Evolutionary conservation across 35 echinoderm and acorn worm genomes (phyloP).

Genomic region (Strongylocentrotus purpuratus): DNA sequence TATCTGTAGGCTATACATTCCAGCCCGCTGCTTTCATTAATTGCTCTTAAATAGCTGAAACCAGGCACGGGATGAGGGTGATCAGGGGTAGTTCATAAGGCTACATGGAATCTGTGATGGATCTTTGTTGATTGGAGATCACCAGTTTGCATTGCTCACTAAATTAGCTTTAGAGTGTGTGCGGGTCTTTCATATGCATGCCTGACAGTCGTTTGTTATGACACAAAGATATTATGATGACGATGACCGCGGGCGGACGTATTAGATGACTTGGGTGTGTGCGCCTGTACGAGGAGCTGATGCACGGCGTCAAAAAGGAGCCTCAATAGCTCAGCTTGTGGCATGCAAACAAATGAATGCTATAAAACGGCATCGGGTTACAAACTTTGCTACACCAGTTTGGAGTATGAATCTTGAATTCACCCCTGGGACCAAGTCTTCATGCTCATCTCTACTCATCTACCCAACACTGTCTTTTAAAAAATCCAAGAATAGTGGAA

Average conservation of each 20-base stretch:
- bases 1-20: not conserved
- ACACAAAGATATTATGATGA: not conserved
- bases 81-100: not conserved
- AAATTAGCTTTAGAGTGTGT: not conserved
- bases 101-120: not conserved
- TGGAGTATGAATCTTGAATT: not conserved
- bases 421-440: not conserved
- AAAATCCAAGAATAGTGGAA: not conserved
- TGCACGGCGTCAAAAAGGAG: not conserved
- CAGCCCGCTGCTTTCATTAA: not conserved
- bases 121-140: not conserved
- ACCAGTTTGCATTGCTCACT: not conserved
- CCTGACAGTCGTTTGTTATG: slow-evolving; percentile 9
- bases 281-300: not conserved
- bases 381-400: not conserved
- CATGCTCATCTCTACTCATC: not conserved
- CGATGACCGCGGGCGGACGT: slow-evolving; percentile 20
- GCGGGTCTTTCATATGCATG: not conserved
- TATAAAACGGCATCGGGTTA: not conserved
- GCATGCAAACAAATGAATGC: slow-evolving; percentile 31
- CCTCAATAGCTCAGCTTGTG: not conserved
- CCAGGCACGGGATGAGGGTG: not conserved
- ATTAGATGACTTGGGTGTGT: not conserved
- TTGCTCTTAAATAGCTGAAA: not conserved
- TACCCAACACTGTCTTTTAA: not conserved